Evolutionary conservation across 2,888 invertebrate genomes (phyloP), one percentile per base, ranked within the genome.

Genomic region (Strigamia crassipes): DNA sequence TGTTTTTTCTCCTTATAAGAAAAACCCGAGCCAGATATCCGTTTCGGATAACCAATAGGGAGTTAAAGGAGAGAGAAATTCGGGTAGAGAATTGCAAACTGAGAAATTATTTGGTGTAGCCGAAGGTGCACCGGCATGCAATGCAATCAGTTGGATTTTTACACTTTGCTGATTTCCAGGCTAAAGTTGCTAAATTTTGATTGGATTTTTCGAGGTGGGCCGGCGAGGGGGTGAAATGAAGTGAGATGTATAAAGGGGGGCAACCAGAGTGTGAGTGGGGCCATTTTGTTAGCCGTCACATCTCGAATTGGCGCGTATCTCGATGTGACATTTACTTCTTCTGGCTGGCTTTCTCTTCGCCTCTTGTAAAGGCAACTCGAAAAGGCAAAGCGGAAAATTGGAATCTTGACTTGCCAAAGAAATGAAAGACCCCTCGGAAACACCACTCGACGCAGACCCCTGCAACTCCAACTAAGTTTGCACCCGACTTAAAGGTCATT

Each of bases 331-430:
- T 56, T 56, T 56, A 56, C 56, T 56, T 56, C 56, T 18, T 18
- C n/a, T 56, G 56, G 56, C 56, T 56, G 6, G 56, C 56, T 56
- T 56, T 56, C 56, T 56, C 56, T 56, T 56, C 56, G 56, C n/a
- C n/a, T 56, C 56, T 56, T 18, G n/a, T 9, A 56, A 56, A 56
- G 56, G 56, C 56, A 56, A 56, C 56, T 56, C 56, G 56, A 56
- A 56, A 56, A 56, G 56, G 56, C 56, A 56, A 56, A 56, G 56
- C 56, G 56, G 56, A 56, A 56, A 56, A 56, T 56, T 56, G 56
- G 56, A 56, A 56, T 56, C 56, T 56, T 18, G 56, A 56, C 56
- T 56, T 56, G 56, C 18, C 56, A 56, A 18, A n/a, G 56, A 56
- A 56, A 56, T 5, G n/a, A 51, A 51, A 51, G 56, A 56, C 21